A percentile compares a stretch with the other conserved stretches of the same genome.
Conservation (phyloP, 1,140 invertebrate species). For the Sycobia sp. region DNA sequence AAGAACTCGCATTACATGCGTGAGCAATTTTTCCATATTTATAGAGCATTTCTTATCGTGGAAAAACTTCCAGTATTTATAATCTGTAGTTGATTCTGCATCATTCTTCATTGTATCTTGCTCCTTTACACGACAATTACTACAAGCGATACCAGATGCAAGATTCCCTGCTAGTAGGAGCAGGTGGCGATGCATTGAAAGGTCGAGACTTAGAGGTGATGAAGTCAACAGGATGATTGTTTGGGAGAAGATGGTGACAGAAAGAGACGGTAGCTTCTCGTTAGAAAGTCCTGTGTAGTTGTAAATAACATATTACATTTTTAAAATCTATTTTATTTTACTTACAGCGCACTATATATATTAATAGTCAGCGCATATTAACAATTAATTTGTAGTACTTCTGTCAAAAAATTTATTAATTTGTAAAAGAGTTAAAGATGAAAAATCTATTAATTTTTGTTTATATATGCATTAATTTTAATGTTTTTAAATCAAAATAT, state of each 20-base stretch:
- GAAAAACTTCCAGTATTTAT: conserved; percentile 64
- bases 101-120: conserved; percentile 9
- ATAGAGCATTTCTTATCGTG: conserved; percentile 59
- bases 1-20: conserved; percentile 72
- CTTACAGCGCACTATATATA: no score
- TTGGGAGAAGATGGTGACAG: conserved; percentile 57
- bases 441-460: no score
- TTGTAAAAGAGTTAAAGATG: no score
- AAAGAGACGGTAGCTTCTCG: conserved; percentile 43
- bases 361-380: no score
- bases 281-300: conserved; percentile 19
- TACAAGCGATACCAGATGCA: conserved; percentile 64
- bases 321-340: neutral
- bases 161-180: conserved; percentile 70
- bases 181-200: conserved; percentile 68
- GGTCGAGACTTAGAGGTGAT: conserved; percentile 67
- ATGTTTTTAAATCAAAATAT: no score
- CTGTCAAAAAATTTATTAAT: no score
- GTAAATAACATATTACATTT: neutral
- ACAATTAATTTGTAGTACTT: no score
- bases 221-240: conserved; percentile 64
- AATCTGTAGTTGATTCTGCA: conserved; percentile 1
- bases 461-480: no score
- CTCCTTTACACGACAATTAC: conserved; percentile 44
- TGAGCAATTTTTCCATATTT: conserved; percentile 68